Evolutionary conservation across 2,113 vertebrate species (phyloP), one percentile per base, ranked within the genome.

Genomic region (Platichthys flesus): DNA sequence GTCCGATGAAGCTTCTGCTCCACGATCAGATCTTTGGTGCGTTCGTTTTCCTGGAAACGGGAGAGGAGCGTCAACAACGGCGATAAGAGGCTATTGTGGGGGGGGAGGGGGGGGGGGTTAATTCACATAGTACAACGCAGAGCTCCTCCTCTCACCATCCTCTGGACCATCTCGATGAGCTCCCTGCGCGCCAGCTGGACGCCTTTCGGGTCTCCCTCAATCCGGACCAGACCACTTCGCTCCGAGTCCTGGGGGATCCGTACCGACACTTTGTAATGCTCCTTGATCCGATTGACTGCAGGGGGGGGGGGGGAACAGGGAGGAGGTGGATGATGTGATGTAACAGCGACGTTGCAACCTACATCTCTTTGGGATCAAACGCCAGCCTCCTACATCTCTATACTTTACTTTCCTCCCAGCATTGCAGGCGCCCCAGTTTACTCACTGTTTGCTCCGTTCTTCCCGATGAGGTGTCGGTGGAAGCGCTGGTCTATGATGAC

Each of bases 1-100:
- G 94, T 94, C 14, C 95, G 95, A 75, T 96, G 95, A 74, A 94
- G 94, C 77, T 89, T 95, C 87, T 96, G 95, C 77, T 96, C 95
- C 40, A 96, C 94, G 0, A 95, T 94, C 88, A 96, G 81, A 74
- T 96, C 95, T 92, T 95, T 96, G 75, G 94, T 95, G 69, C 95
- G 93, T 71, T 96, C 95, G 3, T 96, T 96, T 85, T 95, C 95
- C 95, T 96, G 73, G 2, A 47, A 61, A 51, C 4, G 1, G 14
- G 7, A 52, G 13, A 37, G 45, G 57, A 26, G 3, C 2, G 47
- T 54, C 4, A 65, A 16, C 3, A 7, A 5, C 9, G 16, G 16
- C 14, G 3, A 42, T 59, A 12, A 60, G 13, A 40, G 28, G n/a
- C 14, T n/a, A 10, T 12, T 8, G 16, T 31, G 15, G 3, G 28